Base-by-base conservation (phyloP, 2,113 vertebrate genomes). In the Scomber scombrus region DNA sequence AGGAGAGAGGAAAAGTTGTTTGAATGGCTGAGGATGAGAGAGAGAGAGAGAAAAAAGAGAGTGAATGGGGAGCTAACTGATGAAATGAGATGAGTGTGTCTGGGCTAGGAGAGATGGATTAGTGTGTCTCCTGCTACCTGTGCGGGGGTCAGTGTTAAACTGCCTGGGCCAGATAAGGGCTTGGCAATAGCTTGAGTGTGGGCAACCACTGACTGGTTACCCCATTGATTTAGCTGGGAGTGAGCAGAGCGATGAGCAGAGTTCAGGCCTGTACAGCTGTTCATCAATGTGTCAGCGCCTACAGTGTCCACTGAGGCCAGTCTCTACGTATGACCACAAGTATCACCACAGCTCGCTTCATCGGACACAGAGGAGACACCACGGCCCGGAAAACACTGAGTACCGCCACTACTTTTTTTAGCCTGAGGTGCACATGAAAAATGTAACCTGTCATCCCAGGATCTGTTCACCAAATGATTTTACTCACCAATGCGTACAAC, bases 81-180 rank as follows among this genome's bases (percentile, higher is more conserved):
- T 57, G 77, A 73, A 70, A 86, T 64, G 77, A 84, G 82, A 89
- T 88, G 88, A 90, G 85, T 75, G 82, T 89, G 85, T 91, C 89
- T 63, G 73, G 76, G 68, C 81, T 60, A 62, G 86, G 90, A 75
- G 84, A 92, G 95, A 95, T 93, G 95, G 93, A 93, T 94, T 93
- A 89, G 83, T 87, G 89, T 92, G 93, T 93, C 91, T 93, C 91
- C 85, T 78, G 80, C 93, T 93, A 89, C 95, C 94, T 95, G 90
- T 91, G 92, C 64, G 86, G 91, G 93, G 96, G 93, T 94, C 92
- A 92, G 95, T 91, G 92, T 92, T 90, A 94, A 91, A 95, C 90
- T 90, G 92, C 91, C 78, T 19, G 29, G 78, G 77, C 85, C 84
- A 93, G 94, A 93, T 91, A 89, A 90, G 70, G 79, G 85, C 84